phyloP scores from a whole-genome alignment of 2,113 vertebrate genomes.

The Zosterops hypoxanthus region DNA sequence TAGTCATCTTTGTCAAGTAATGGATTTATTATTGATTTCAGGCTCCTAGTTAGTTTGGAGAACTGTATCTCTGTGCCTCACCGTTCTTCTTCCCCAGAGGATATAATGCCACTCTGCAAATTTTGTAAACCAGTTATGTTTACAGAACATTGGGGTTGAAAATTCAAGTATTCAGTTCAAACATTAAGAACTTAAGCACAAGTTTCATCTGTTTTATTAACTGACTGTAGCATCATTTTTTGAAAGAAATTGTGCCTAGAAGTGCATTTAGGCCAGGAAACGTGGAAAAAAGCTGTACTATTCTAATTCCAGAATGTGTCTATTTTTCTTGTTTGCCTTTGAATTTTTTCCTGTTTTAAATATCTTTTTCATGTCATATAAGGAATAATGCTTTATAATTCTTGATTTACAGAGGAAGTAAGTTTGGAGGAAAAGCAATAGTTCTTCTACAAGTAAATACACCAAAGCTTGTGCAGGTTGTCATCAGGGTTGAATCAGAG shows the following conservation, averaged over 20 bases:
- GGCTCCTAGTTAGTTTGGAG: conserved; percentile 48
- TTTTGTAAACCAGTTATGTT: background rate
- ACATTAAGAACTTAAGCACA: background rate
- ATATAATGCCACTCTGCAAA: background rate
- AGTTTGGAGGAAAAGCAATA: background rate
- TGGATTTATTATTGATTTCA: conserved; percentile 49
- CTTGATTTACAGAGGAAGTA: background rate
- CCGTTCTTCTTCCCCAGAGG: background rate
- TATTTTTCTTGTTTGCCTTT: background rate
- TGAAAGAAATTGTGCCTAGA: background rate
- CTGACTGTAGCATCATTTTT: background rate
- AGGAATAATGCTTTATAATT: background rate
- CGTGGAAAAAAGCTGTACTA: background rate
- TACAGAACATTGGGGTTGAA: background rate
- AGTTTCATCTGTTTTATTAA: background rate
- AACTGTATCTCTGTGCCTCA: conserved; percentile 17
- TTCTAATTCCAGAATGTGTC: background rate
- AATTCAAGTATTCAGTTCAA: background rate
- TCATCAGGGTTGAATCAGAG: background rate
- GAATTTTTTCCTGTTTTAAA: background rate
- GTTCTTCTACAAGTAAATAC: background rate
- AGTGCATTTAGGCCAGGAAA: background rate
- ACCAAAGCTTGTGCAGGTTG: background rate
- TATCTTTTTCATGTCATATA: background rate
- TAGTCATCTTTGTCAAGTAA: conserved; percentile 66